These are phyloP conservation scores for Rhagologus leucostigma DNA, from an alignment of 2,113 vertebrate species.

Conservation along the genomic window DNA sequence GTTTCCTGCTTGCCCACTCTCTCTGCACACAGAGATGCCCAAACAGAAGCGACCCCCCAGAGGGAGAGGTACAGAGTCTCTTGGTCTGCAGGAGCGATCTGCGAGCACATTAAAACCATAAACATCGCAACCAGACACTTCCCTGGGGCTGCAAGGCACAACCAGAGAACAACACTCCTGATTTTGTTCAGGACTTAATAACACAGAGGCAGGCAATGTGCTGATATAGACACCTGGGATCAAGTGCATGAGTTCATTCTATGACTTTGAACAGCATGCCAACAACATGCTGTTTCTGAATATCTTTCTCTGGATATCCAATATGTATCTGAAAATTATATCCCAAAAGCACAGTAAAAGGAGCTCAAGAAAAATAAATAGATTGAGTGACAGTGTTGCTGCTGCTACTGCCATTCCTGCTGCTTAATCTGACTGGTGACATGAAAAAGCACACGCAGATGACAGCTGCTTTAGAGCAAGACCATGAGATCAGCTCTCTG, in stretches of 20 bases:
- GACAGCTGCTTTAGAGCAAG: background rate
- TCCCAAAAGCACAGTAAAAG: background rate
- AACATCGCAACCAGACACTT: background rate
- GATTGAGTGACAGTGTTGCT: background rate
- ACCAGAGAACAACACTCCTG: background rate
- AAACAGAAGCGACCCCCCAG: background rate
- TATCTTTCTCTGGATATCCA: background rate
- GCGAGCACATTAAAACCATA: background rate
- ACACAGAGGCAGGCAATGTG: background rate
- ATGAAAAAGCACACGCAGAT: background rate
- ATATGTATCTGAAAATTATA: background rate
- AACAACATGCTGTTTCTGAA: background rate
- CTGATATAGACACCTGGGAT: background rate
- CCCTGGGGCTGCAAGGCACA: background rate
- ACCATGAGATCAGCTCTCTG: background rate
- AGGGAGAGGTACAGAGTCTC: background rate
- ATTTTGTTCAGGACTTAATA: background rate
- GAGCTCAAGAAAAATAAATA: background rate
- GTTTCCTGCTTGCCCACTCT: background rate
- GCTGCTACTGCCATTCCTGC: background rate
- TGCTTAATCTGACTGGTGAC: background rate
- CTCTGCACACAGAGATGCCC: background rate
- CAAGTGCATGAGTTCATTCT: background rate
- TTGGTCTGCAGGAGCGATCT: background rate
- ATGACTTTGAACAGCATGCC: background rate